These are phyloP conservation scores for Pogonophryne albipinna DNA, from an alignment of 2,797 vertebrate species.

Conservation along the genomic window DNA sequence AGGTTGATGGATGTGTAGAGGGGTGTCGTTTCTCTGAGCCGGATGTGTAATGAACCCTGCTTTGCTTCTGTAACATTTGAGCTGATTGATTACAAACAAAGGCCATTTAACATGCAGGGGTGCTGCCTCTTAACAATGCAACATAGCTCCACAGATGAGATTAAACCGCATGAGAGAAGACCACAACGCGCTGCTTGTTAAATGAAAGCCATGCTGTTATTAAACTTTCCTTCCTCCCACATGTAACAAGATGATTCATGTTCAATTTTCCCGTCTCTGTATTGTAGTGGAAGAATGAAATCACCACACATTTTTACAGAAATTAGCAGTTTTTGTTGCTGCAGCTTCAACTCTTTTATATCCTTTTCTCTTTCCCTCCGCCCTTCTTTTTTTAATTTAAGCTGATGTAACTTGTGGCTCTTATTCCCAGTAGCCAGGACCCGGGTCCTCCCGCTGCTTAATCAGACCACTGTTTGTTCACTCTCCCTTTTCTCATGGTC, in stretches of 20 bases:
- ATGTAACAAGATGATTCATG: conserved; percentile 33
- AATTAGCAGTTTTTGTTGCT: conserved; percentile 10
- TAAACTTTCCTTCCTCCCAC: conserved; percentile 34
- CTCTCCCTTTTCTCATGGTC: conserved; percentile 55
- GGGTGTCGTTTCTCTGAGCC: conserved; percentile 65
- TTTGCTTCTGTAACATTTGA: conserved; percentile 71
- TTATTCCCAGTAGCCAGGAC: conserved; percentile 63
- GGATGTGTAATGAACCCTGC: conserved; percentile 80
- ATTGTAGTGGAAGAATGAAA: background rate
- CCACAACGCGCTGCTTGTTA: conserved; percentile 36
- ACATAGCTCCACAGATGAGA: conserved; percentile 54
- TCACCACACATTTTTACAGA: conserved; percentile 13
- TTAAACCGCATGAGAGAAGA: conserved; percentile 32
- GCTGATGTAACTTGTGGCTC: conserved; percentile 65
- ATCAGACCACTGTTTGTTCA: conserved; percentile 64
- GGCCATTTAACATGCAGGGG: conserved; percentile 69
- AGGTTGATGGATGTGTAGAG: conserved; percentile 73
- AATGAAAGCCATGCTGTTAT: conserved; percentile 46
- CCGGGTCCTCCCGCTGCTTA: conserved; percentile 50
- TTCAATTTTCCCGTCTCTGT: conserved; percentile 21
- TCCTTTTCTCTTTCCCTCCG: background rate
- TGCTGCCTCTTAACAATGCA: conserved; percentile 64
- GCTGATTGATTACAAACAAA: conserved; percentile 81
- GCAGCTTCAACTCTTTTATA: conserved; percentile 26
- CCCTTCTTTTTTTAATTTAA: conserved; percentile 3